phyloP scores from a whole-genome alignment of 2,797 vertebrate species.

The Pitangus sulphuratus region DNA sequence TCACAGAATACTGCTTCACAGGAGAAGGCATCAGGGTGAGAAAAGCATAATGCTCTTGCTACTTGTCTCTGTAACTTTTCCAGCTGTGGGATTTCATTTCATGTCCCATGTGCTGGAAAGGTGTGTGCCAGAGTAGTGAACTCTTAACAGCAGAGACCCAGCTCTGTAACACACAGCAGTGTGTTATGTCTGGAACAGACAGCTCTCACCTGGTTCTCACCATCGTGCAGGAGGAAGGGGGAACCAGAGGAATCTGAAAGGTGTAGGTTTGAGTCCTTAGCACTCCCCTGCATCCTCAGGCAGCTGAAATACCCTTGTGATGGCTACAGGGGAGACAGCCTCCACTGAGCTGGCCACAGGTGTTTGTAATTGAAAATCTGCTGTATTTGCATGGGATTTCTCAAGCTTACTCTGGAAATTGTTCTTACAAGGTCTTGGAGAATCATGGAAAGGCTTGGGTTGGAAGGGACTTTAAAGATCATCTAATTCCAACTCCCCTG shows the following conservation, averaged over 20 bases:
- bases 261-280: not conserved
- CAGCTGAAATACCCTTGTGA: not conserved
- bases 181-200: not conserved
- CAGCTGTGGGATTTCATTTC: not conserved
- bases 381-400: not conserved
- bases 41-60: not conserved
- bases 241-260: not conserved
- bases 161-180: not conserved
- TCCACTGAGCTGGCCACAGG: not conserved
- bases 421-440: not conserved
- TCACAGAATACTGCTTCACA: fast-evolving
- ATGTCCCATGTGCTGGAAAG: not conserved
- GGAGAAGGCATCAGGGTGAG: not conserved
- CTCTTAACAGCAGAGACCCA: not conserved
- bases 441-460: not conserved
- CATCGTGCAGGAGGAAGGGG: not conserved
- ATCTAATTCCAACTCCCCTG: not conserved
- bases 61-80: not conserved
- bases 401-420: not conserved
- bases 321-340: not conserved
- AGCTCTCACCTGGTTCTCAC: not conserved
- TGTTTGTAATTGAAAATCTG: not conserved
- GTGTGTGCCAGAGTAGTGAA: not conserved
- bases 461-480: not conserved
- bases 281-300: not conserved